phyloP scores from a whole-genome alignment of 2,888 invertebrate species.

The Luperina testacea region DNA sequence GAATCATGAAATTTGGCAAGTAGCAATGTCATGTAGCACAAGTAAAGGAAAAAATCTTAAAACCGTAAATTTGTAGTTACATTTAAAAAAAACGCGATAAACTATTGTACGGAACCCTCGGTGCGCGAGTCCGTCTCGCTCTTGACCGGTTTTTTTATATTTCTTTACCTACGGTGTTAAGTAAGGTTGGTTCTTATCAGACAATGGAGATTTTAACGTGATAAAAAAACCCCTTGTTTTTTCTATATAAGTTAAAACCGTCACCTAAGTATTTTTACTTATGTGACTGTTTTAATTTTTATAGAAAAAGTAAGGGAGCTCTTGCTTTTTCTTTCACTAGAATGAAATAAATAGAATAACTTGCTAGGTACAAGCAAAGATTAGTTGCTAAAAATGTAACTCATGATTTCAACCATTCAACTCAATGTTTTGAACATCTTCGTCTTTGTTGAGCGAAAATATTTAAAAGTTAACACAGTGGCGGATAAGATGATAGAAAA shows the following conservation, averaged over 20 bases:
- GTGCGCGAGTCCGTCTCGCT: no score
- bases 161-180: constrained; percentile 13
- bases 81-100: no score
- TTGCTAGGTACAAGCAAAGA: not conserved
- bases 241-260: not conserved
- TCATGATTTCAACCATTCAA: not conserved
- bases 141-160: constrained; percentile 22
- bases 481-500: not conserved
- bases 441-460: not conserved
- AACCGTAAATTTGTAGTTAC: no score
- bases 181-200: not conserved
- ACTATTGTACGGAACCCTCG: no score
- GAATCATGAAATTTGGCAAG: no score
- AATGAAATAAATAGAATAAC: not conserved
- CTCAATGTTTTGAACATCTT: not conserved
- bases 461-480: not conserved
- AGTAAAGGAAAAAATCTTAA: no score
- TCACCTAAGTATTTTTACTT: not conserved
- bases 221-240: not conserved
- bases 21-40: no score
- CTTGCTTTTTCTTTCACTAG: not conserved
- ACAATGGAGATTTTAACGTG: not conserved
- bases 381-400: not conserved
- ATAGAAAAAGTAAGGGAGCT: not conserved
- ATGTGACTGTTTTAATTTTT: not conserved